phyloP scores from a whole-genome alignment of 2,113 vertebrate genomes.

The Leucopsar rothschildi region DNA sequence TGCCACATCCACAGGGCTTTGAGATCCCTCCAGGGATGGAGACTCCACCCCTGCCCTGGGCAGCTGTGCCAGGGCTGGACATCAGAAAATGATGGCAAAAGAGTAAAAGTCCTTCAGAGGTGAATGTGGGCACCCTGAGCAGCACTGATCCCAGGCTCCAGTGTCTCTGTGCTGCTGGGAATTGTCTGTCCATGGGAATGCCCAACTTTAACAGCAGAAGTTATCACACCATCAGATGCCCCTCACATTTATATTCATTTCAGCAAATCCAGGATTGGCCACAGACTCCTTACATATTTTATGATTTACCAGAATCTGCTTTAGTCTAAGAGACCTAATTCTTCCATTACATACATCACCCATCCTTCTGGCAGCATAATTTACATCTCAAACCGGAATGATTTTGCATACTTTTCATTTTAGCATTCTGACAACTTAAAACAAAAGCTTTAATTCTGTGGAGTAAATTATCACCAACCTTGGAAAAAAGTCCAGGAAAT shows the following conservation, averaged over 20 bases:
- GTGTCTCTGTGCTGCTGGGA: rapidly evolving
- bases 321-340: background rate
- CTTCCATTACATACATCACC: background rate
- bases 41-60: background rate
- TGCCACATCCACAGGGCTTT: background rate
- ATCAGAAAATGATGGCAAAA: background rate
- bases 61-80: background rate
- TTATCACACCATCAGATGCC: background rate
- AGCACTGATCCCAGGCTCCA: rapidly evolving
- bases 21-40: background rate
- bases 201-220: background rate
- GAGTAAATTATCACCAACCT: conserved; percentile 18
- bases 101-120: background rate
- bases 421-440: background rate
- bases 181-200: background rate
- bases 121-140: rapidly evolving
- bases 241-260: background rate
- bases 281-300: background rate
- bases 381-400: background rate
- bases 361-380: conserved; percentile 11
- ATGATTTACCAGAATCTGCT: background rate
- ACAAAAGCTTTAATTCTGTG: background rate
- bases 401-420: conserved; percentile 24
- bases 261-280: background rate
- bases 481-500: background rate